Evolutionary conservation across 2,797 vertebrate species (phyloP), one percentile per base, ranked within the genome.

Genomic region (Lepidocolaptes lacrymiger): DNA sequence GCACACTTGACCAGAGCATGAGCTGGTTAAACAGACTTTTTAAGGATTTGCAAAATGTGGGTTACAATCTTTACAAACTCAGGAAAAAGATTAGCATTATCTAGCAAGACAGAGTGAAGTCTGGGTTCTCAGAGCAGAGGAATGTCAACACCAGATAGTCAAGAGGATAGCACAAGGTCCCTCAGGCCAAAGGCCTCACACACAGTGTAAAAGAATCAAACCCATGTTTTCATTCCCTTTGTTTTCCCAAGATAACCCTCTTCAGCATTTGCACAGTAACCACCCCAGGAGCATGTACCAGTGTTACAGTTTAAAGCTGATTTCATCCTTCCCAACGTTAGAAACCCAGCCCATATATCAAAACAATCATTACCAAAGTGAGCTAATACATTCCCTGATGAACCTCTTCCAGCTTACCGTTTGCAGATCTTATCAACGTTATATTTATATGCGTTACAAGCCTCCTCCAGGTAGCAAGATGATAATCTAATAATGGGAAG

Each of bases 71-170:
- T 43, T n/a, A 90, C 81, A 48, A 79, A 52, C 74, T 73, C 74
- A 13, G 71, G 71, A 73, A 73, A 88, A 93, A 52, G 74, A 90
- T 56, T 44, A 58, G 72, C 84, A 90, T 69, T 34, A 91, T 66
- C 69, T 39, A 62, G 67, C 58, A 88, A 79, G 93, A 77, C 94
- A 94, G 20, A 24, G 74, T 46, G 85, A 95, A 86, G 83, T 69
- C 41, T 28, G 36, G 63, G 37, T 43, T 90, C 83, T 91, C 80
- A 73, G 69, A 59, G 69, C 0, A 86, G 49, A 94, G 54, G 88
- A 94, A 96, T 82, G 91, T 88, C 88, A 94, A 73, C 77, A 90
- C 27, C 58, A 80, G 51, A 68, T 0, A 87, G 81, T 51, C 74
- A 91, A 26, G 24, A 79, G 46, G 63, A 84, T 75, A 91, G 91